Evolutionary conservation across 1,140 invertebrate species (phyloP).

Genomic region (Wasmannia auropunctata): DNA sequence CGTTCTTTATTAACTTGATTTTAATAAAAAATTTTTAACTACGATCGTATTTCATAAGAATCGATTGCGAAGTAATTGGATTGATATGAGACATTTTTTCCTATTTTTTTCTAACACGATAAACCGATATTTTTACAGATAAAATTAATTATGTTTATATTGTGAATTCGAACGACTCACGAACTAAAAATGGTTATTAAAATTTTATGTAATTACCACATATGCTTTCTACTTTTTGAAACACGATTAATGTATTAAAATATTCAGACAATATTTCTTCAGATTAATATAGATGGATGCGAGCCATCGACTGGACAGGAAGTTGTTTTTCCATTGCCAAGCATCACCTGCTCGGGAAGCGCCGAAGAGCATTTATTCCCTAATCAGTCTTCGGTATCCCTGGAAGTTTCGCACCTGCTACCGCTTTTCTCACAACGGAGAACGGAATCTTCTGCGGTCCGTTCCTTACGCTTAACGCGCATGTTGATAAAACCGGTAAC

Average conservation of each 20-base stretch:
- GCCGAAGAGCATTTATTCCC: slow-evolving; percentile 34
- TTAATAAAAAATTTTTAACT: no score
- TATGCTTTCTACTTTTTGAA: not conserved
- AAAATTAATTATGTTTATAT: not conserved
- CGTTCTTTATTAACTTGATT: not conserved
- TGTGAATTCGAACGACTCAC: not conserved
- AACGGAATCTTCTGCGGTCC: slow-evolving; percentile 29
- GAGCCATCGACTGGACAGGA: slow-evolving; percentile 6
- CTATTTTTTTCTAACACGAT: not conserved
- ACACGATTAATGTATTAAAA: not conserved
- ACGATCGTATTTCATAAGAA: not conserved
- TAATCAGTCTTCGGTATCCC: slow-evolving; percentile 55
- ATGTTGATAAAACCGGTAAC: slow-evolving; percentile 53
- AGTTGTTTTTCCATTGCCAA: slow-evolving; percentile 35
- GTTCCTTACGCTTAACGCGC: slow-evolving; percentile 1
- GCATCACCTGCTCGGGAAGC: slow-evolving; percentile 49
- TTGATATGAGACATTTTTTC: not conserved
- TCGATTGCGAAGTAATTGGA: not conserved
- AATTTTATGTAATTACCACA: not conserved
- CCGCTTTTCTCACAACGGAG: slow-evolving; percentile 33
- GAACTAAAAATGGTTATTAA: not conserved
- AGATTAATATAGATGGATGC: not conserved
- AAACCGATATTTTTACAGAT: not conserved
- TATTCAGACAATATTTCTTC: not conserved
- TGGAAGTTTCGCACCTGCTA: slow-evolving; percentile 47